These are phyloP conservation scores for Cerastis rubricosa DNA, from an alignment of 2,888 invertebrate species.

Conservation along the genomic window DNA sequence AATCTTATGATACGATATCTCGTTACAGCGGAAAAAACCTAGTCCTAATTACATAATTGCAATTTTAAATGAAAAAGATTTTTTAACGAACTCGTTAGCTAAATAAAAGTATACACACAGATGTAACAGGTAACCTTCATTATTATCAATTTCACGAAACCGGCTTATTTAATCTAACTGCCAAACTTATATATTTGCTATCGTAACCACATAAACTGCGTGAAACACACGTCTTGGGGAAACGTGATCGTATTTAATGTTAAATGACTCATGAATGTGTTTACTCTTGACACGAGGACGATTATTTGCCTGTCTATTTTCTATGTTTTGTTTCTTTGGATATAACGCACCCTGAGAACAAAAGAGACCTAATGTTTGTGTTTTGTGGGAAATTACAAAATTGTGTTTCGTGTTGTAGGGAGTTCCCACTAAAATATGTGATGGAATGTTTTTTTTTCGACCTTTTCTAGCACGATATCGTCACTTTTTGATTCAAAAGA, in stretches of 20 bases:
- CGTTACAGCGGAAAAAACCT: not conserved
- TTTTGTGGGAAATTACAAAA: too few species aligned
- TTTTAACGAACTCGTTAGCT: not conserved
- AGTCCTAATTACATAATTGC: not conserved
- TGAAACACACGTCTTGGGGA: slow-evolving; percentile 45
- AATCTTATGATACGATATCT: not conserved
- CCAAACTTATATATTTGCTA: slow-evolving; percentile 11
- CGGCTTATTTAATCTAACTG: slow-evolving; percentile 2
- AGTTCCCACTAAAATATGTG: too few species aligned
- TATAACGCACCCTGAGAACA: not conserved
- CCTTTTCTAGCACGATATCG: too few species aligned
- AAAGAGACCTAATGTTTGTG: too few species aligned
- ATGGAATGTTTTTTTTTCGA: too few species aligned
- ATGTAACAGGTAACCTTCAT: not conserved
- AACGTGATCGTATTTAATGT: slow-evolving; percentile 61
- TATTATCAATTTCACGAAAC: slow-evolving; percentile 4
- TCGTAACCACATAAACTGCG: slow-evolving; percentile 18
- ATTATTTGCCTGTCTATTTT: slow-evolving; percentile 29
- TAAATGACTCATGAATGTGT: slow-evolving; percentile 60
- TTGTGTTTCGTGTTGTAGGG: too few species aligned
- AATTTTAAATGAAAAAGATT: not conserved
- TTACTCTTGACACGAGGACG: slow-evolving; percentile 47
- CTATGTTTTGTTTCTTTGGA: slow-evolving; percentile 15
- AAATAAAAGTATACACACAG: slow-evolving; percentile 20
- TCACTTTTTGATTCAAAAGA: too few species aligned